These are phyloP conservation scores for Brachionus plicatilis DNA, from an alignment of 1,140 invertebrate species.

Conservation along the genomic window DNA sequence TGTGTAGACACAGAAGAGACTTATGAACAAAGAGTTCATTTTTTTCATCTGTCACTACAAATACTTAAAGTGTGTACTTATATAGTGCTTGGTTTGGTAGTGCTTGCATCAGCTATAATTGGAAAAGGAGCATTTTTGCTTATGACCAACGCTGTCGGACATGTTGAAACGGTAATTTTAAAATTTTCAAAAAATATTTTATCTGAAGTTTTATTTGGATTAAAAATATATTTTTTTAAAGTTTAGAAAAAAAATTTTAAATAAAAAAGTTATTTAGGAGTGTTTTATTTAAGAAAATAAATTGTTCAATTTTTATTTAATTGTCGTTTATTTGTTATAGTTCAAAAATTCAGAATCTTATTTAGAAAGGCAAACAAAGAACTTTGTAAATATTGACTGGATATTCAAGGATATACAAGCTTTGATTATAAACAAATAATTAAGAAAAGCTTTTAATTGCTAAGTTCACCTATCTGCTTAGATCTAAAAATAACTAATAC, in stretches of 20 bases:
- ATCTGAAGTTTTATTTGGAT: too few relatives aligned
- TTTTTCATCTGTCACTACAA: constrained; percentile 42
- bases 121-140: constrained; percentile 52
- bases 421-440: background rate
- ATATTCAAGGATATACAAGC: background rate
- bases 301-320: too few relatives aligned
- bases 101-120: constrained; percentile 49
- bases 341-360: too few relatives aligned
- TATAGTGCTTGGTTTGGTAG: constrained; percentile 51
- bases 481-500: too few relatives aligned
- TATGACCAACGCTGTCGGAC: constrained; percentile 48
- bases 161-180: constrained; percentile 26
- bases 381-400: background rate
- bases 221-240: too few relatives aligned
- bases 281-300: too few relatives aligned
- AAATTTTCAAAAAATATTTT: background rate
- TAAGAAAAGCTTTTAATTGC: background rate
- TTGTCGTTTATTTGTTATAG: too few relatives aligned
- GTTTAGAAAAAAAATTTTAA: too few relatives aligned
- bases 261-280: too few relatives aligned
- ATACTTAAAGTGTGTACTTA: constrained; percentile 49
- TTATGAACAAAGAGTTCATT: constrained; percentile 39
- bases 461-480: background rate
- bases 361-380: background rate
- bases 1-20: constrained; percentile 21